These are phyloP conservation scores for Sebastes alutus DNA, from an alignment of 2,797 vertebrate genomes.

Conservation along the genomic window DNA sequence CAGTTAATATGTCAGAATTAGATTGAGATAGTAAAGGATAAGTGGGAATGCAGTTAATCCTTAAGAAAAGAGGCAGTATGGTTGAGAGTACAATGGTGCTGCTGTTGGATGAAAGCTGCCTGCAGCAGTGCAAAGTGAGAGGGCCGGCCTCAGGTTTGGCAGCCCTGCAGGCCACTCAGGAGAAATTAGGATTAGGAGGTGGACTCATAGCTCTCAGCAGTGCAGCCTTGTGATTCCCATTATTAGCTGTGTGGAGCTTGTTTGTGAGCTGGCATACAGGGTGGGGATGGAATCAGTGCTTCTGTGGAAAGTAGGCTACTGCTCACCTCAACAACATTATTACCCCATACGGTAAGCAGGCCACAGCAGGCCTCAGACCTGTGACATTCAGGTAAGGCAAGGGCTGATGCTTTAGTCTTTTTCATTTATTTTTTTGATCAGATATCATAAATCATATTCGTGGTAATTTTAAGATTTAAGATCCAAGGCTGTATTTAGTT, in stretches of 20 bases:
- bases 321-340: not conserved
- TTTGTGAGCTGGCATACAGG: conserved; percentile 37
- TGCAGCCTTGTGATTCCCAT: conserved; percentile 67
- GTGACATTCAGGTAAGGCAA: not conserved
- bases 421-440: not conserved
- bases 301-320: not conserved
- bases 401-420: not conserved
- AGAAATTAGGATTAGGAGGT: conserved; percentile 57
- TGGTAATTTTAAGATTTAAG: not conserved
- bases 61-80: conserved; percentile 33
- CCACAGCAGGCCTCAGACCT: not conserved
- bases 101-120: conserved; percentile 20
- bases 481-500: not conserved
- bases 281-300: not conserved
- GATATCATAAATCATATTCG: not conserved
- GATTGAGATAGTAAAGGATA: conserved; percentile 2
- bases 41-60: conserved; percentile 1
- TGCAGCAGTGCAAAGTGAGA: conserved; percentile 26
- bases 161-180: conserved; percentile 34
- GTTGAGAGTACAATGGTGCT: conserved; percentile 40
- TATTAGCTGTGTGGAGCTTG: conserved; percentile 61
- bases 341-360: not conserved
- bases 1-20: not conserved
- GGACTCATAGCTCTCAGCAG: conserved; percentile 46
- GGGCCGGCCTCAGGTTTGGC: conserved; percentile 16